phyloP scores from a whole-genome alignment of 2,113 vertebrate genomes.

The Vidua chalybeata region DNA sequence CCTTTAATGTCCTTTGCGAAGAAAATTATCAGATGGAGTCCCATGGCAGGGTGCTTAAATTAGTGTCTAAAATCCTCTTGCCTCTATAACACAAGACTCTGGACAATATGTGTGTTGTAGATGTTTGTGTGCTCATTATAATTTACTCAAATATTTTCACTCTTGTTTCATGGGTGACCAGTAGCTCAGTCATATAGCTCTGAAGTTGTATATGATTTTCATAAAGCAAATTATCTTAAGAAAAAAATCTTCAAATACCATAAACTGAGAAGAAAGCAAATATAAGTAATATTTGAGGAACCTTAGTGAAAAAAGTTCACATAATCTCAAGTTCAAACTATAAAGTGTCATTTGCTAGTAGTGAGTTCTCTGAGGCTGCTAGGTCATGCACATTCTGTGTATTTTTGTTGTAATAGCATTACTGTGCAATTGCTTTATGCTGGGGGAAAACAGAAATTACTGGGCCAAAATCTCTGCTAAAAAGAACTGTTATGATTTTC shows the following conservation, averaged over 20 bases:
- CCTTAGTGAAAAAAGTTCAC: background rate
- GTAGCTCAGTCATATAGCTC: background rate
- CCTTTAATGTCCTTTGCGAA: background rate
- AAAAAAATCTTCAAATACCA: background rate
- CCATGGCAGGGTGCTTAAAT: background rate
- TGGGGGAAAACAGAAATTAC: background rate
- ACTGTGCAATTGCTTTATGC: background rate
- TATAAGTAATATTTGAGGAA: background rate
- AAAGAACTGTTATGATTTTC: background rate
- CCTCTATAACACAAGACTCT: background rate
- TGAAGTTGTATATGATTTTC: background rate
- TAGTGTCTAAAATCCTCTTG: background rate
- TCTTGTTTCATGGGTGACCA: background rate
- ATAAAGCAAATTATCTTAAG: background rate
- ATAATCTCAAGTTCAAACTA: background rate
- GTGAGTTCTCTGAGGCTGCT: background rate
- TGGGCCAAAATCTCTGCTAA: background rate
- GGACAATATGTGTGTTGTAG: background rate
- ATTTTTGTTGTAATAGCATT: background rate
- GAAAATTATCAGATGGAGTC: background rate
- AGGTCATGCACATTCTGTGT: background rate
- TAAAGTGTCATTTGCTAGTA: background rate
- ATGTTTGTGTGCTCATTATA: background rate
- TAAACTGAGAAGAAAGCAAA: background rate
- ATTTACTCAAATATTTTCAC: background rate